Evolutionary conservation across 2,888 invertebrate species (phyloP), one percentile per base, ranked within the genome.

Genomic region (Luperina nickerlii): DNA sequence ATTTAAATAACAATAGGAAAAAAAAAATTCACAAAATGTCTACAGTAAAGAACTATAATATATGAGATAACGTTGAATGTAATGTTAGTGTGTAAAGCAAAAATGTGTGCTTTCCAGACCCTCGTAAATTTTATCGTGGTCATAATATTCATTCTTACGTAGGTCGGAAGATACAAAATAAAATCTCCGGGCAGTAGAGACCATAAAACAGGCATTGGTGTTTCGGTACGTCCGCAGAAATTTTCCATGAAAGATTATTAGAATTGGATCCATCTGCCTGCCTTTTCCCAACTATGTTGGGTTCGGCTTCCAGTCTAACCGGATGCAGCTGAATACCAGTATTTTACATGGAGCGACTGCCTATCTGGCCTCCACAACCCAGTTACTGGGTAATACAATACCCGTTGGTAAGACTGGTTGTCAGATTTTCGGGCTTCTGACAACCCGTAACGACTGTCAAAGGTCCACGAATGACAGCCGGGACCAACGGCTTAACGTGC

Each of bases 61-160:
- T 45, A 9, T 67, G n/a, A 57, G 68, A 83, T 45, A 60, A 70
- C 42, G 27, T 66, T 32, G 20, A 83, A 69, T 60, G 82, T 27
- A 11, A n/a, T 48, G 63, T 65, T 63, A 77, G n/a, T n/a, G n/a
- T n/a, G n/a, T n/a, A 68, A 75, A 73, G 77, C 62, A 76, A 84
- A 81, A 79, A 76, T 63, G 42, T 78, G 79, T 68, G 48, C 66
- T 38, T 67, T 63, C 42, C 66, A 15, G 20, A 0, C 57, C 27
- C 13, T 84, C 71, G 27, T 77, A 38, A 38, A 80, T 76, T 62
- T 81, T 54, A 74, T 57, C 9, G 51, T 24, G 45, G 60, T 77
- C 74, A 65, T 48, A 73, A 66, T 38, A 63, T 74, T 70, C 4
- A 3, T 20, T 45, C 15, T 0, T 32, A 27, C 18, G 20, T 54